Conservation (phyloP, 2,888 invertebrate species). For the Odontocolon sp. region DNA sequence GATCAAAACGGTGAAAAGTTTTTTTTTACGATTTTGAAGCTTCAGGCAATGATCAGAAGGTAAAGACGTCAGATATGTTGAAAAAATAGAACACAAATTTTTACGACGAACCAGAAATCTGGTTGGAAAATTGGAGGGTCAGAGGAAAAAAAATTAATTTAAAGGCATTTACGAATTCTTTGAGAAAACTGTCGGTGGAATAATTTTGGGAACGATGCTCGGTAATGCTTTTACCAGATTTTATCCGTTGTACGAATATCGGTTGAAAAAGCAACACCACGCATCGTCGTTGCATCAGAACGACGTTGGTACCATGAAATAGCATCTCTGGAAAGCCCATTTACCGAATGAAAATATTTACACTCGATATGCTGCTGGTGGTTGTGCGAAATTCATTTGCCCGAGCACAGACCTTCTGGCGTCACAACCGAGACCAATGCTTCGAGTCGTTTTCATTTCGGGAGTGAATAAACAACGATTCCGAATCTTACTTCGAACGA, state of each 20-base stretch:
- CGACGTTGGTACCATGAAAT: neutral
- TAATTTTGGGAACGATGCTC: neutral
- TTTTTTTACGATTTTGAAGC: too few species aligned
- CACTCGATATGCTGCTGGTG: slow-evolving; percentile 19
- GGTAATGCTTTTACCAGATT: slow-evolving; percentile 19
- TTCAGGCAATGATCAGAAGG: slow-evolving; percentile 5
- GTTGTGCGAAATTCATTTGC: slow-evolving; percentile 1
- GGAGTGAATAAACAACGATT: slow-evolving; percentile 34
- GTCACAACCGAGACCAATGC: slow-evolving; percentile 7
- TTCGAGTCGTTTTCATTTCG: slow-evolving; percentile 11
- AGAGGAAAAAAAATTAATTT: neutral
- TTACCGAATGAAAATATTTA: slow-evolving; percentile 47
- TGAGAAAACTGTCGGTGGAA: neutral
- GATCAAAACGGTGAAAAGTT: slow-evolving; percentile 6
- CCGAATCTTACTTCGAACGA: neutral
- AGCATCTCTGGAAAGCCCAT: slow-evolving; percentile 13
- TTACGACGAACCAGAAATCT: slow-evolving; percentile 6
- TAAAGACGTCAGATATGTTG: neutral
- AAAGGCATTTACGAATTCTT: slow-evolving; percentile 13
- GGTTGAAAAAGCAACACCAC: slow-evolving; percentile 1
- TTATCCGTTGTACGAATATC: slow-evolving; percentile 1
- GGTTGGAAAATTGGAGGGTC: slow-evolving; percentile 6
- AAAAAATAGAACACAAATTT: slow-evolving; percentile 1
- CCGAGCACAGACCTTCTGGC: neutral
- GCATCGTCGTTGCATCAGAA: slow-evolving; percentile 7